Evolutionary conservation across 2,113 vertebrate genomes (phyloP).

Genomic region (Lagopus muta): DNA sequence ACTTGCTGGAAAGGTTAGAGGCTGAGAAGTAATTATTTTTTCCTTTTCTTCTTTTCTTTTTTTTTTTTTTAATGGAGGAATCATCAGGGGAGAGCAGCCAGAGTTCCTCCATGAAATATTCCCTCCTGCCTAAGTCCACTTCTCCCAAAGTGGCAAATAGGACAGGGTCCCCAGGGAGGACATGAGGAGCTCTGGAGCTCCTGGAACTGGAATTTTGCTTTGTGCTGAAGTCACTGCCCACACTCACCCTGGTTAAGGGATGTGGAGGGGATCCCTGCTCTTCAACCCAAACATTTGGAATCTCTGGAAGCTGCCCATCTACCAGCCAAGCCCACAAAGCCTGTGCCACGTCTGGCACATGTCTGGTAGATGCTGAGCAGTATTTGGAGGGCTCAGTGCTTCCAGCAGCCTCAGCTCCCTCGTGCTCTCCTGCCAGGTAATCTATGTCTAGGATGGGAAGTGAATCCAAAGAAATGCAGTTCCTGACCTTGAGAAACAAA

Average conservation of each 20-base stretch:
- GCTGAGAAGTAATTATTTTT: slow-evolving; percentile 85
- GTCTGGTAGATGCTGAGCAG: neutral
- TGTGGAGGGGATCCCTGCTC: neutral
- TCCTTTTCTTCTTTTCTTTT: slow-evolving; percentile 29
- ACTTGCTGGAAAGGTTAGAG: slow-evolving; percentile 85
- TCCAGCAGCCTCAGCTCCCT: slow-evolving; percentile 51
- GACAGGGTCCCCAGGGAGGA: neutral
- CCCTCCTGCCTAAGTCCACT: neutral
- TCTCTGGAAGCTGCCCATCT: neutral
- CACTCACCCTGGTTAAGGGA: neutral
- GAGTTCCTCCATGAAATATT: slow-evolving; percentile 49
- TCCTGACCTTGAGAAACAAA: slow-evolving; percentile 70
- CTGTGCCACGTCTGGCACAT: neutral
- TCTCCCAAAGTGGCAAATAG: neutral
- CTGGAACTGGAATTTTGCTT: neutral
- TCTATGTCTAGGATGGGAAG: slow-evolving; percentile 58
- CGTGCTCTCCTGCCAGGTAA: slow-evolving; percentile 45
- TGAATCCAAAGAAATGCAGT: slow-evolving; percentile 63
- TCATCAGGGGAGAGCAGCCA: slow-evolving; percentile 51
- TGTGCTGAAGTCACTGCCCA: neutral
- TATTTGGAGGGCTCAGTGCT: neutral
- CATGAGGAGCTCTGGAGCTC: neutral
- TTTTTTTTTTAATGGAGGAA: slow-evolving; percentile 14
- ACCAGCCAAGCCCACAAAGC: neutral
- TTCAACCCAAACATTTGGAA: neutral